These are phyloP conservation scores for Hemithea aestivaria DNA, from an alignment of 2,888 invertebrate genomes.

Conservation along the genomic window DNA sequence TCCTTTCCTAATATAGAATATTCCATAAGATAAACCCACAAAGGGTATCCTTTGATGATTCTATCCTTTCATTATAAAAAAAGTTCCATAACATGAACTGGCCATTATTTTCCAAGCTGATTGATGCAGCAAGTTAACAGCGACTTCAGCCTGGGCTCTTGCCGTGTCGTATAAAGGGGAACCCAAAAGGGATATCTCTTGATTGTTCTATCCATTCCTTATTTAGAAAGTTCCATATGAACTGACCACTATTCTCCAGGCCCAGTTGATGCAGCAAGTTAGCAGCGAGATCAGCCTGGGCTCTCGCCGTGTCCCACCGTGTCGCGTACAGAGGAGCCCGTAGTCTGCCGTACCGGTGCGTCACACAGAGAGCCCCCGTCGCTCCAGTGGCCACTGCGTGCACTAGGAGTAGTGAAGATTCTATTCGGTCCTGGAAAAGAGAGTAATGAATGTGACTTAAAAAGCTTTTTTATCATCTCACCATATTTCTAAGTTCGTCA, in stretches of 20 bases:
- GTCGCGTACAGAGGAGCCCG: slow-evolving; percentile 84
- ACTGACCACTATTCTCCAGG: slow-evolving; percentile 72
- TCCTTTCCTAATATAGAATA: no score
- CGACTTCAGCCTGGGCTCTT: no score
- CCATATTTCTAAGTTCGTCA: background rate
- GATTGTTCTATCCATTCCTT: no score
- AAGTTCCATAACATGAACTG: no score
- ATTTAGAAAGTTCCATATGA: background rate
- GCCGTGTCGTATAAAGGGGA: no score
- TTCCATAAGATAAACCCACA: no score
- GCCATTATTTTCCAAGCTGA: no score
- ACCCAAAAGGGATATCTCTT: no score
- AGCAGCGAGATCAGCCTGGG: slow-evolving; percentile 89
- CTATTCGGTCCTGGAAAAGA: slow-evolving; percentile 76
- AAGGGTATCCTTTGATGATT: no score
- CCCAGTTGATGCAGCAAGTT: slow-evolving; percentile 87
- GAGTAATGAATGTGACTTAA: background rate
- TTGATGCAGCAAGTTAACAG: no score
- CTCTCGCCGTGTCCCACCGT: slow-evolving; percentile 86
- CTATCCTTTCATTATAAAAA: no score
- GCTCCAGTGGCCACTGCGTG: slow-evolving; percentile 87
- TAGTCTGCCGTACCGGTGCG: slow-evolving; percentile 83
- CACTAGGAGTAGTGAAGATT: slow-evolving; percentile 84
- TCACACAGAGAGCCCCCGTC: slow-evolving; percentile 85
- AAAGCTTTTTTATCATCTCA: background rate